Evolutionary conservation across 1,140 invertebrate genomes (phyloP).

Genomic region (Drosophila rufa): DNA sequence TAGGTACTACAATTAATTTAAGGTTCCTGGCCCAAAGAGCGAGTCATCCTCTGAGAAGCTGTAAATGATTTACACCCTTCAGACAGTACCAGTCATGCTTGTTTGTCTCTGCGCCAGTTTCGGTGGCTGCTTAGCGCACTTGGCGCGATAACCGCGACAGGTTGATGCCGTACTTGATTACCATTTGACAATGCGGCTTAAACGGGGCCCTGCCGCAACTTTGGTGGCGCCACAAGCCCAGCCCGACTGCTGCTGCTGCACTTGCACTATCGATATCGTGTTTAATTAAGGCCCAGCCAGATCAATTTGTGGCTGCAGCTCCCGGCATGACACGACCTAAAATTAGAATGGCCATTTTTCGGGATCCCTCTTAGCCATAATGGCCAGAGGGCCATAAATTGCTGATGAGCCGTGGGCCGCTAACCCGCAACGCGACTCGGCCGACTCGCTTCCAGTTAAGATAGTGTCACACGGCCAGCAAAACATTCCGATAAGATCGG

Average conservation of each 20-base stretch:
- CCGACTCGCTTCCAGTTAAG: slow-evolving; percentile 52
- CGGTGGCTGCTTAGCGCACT: slow-evolving; percentile 32
- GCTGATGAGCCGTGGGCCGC: slow-evolving; percentile 61
- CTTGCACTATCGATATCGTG: slow-evolving; percentile 65
- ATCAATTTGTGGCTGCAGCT: slow-evolving; percentile 34
- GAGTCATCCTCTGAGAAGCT: slow-evolving; percentile 2
- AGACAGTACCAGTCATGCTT: slow-evolving; percentile 41
- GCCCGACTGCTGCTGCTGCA: slow-evolving; percentile 2
- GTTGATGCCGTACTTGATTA: slow-evolving; percentile 67
- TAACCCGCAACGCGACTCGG: slow-evolving; percentile 13
- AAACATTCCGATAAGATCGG: slow-evolving; percentile 70
- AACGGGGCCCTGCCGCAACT: slow-evolving; percentile 12
- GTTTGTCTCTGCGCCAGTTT: slow-evolving; percentile 30
- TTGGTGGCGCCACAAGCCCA: slow-evolving; percentile 46
- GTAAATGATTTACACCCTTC: slow-evolving; percentile 58
- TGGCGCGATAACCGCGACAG: slow-evolving; percentile 66
- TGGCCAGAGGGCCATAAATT: slow-evolving; percentile 56
- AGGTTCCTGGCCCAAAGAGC: background rate
- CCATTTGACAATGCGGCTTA: slow-evolving; percentile 54
- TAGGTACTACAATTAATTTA: background rate
- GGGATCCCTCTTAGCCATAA: slow-evolving; percentile 1
- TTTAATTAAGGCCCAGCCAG: slow-evolving; percentile 58
- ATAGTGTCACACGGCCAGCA: slow-evolving; percentile 65
- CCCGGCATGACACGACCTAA: slow-evolving; percentile 12
- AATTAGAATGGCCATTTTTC: slow-evolving; percentile 29